Conservation (phyloP, 2,113 vertebrate genomes). For the Alethe diademata region DNA sequence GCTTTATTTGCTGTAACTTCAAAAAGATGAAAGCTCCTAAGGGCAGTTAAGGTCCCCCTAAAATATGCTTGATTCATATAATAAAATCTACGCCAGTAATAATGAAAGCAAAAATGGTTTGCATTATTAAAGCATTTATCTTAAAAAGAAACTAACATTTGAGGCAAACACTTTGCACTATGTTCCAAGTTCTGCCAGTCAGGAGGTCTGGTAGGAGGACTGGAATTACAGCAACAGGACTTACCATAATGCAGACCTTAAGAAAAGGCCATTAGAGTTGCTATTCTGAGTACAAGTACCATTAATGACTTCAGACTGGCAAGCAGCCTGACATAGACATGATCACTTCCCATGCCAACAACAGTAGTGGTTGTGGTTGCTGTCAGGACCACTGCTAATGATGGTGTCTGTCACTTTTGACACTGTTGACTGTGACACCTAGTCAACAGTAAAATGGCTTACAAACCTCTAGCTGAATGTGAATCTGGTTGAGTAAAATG, state of each 20-base stretch:
- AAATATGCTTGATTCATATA: neutral
- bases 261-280: neutral
- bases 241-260: neutral
- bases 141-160: neutral
- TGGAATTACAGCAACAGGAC: neutral
- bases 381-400: neutral
- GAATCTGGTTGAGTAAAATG: neutral
- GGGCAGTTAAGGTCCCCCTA: neutral
- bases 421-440: neutral
- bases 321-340: neutral
- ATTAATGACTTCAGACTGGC: slow-evolving; percentile 21
- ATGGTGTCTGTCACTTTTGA: neutral
- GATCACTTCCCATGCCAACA: neutral
- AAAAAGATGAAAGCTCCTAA: neutral
- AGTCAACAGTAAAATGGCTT: neutral
- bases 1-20: neutral
- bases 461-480: neutral
- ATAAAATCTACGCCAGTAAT: neutral
- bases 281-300: neutral
- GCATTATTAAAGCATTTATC: slow-evolving; percentile 7
- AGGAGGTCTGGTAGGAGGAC: neutral
- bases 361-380: neutral
- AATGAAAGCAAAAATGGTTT: neutral
- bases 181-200: neutral
- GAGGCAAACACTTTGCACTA: neutral